Base-by-base conservation (phyloP, 1,140 invertebrate species). In the Zaprionus kolodkinae region DNA sequence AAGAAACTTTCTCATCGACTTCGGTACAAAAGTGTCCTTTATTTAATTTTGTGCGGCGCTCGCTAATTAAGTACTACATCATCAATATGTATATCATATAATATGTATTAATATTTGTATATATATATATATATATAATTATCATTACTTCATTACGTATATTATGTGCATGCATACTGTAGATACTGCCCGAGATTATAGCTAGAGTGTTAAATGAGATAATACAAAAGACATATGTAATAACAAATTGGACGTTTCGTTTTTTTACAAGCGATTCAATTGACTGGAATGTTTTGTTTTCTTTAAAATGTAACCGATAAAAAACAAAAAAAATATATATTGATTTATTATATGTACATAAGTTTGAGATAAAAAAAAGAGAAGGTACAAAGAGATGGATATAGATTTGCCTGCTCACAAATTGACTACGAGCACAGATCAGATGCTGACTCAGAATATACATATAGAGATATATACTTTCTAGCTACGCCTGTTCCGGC, bases 21-120 rank as follows among this genome's bases (percentile, higher is more conserved):
- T 55, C 45, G 57, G 59, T 73, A 77, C 57, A 66, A 72, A 66
- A 73, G 61, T 50, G 63, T 73, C 57, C 62, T 73, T 72, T 77
- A 72, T 77, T 76, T 30, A 25, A 30, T 27, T 52, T 36, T 64
- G 61, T 57, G 45, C 40, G 59, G 17, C 40, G n/a, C 35, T 69
- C 59, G 25, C 66, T 74, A 62, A 35, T 52, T 50, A 35, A 62
- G 30, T 66, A 56, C 69, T 72, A 62, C 63, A 77, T 45, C 35
- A 69, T 48, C 40, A 62, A 38, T 67, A 61, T 56, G 56, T 66
- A 59, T 27, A 35, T 27, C 13, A 27, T 50, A 59, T 38, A 15
- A 17, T 59, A 63, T 70, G 9, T 56, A 40, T 59, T n/a, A 21
- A 21, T 21, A 21, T 21, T 1, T 21, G 21, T 21, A 21, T 21